Evolutionary conservation across 2,888 invertebrate genomes (phyloP).

Genomic region (Margaritifera margaritifera): DNA sequence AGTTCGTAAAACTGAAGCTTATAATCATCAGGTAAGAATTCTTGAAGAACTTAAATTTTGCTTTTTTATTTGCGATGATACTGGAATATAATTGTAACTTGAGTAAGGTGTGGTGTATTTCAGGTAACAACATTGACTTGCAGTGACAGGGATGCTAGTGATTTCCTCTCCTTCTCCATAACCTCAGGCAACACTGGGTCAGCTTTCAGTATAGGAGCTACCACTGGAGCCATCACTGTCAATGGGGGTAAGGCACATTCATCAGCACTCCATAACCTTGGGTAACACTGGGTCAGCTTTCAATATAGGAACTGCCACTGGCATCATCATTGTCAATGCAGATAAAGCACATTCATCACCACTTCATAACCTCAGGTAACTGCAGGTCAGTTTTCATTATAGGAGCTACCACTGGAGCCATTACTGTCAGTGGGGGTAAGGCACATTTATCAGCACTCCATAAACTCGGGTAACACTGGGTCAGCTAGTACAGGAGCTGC

Average conservation of each 20-base stretch:
- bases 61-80: too few species aligned
- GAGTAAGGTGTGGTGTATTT: background rate
- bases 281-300: background rate
- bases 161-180: constrained; percentile 34
- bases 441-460: background rate
- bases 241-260: constrained; percentile 12
- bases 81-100: too few species aligned
- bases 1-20: too few species aligned
- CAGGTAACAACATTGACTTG: constrained; percentile 46
- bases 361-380: constrained; percentile 39
- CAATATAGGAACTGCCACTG: too few species aligned
- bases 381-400: constrained; percentile 30
- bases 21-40: too few species aligned
- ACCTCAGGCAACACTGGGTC: constrained; percentile 33
- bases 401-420: constrained; percentile 22
- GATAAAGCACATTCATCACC: too few species aligned
- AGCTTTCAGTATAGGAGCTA: constrained; percentile 27
- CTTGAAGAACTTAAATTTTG: too few species aligned
- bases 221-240: constrained; percentile 36
- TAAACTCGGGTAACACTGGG: too few species aligned
- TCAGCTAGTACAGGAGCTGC: too few species aligned
- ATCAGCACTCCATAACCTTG: too few species aligned
- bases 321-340: too few species aligned
- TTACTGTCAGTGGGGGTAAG: constrained; percentile 30
- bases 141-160: constrained; percentile 40